Base-by-base conservation (phyloP, 35 echinoderm and acorn worm genomes). In the Lytechinus variegatus region DNA sequence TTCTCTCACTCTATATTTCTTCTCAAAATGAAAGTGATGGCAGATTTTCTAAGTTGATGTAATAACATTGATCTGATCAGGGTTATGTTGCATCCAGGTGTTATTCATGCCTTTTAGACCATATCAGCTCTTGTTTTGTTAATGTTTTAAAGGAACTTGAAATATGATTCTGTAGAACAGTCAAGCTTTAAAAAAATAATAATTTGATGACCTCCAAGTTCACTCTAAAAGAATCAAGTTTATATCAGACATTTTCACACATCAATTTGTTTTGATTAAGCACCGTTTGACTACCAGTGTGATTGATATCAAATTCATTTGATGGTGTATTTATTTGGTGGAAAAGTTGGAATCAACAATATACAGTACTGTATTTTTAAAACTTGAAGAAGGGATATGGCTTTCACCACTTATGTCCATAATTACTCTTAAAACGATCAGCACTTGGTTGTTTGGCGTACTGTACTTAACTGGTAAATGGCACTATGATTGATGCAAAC, bases 401-500 rank as follows among this genome's bases (percentile, higher is more conserved):
- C 2, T 79, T 79, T 79, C 66, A 79, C 66, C 66, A 79, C 66
- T 16, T 79, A 19, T 79, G 19, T 79, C 66, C 16, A 24, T 79
- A 79, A 58, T 58, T 58, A 58, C 66, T 7, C 66, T 79, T 79
- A 24, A 79, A 79, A 6, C 0, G 16, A 24, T 79, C 66, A 79
- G 16, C 66, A 71, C 12, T 71, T 71, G 5, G 16, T 19, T 71
- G 14, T 71, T 71, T 19, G 61, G 61, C 24, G 12, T 21, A 21
- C 12, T 71, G 61, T 21, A 21, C 12, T 71, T 21, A 24, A 79
- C 66, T 24, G n/a, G 16, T 24, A 79, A 79, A 24, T 79, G n/a
- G 66, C 66, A 79, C n/a, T 79, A 27, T 79, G 66, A 79, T 79
- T 79, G 66, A 79, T 79, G n/a, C 66, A 16, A 79, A 79, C 66